Percentiles rank a stretch among this genome's conserved stretches.
These are phyloP conservation scores for Triplophysa rosa DNA, from an alignment of 2,113 vertebrate species.

Conservation along the genomic window DNA sequence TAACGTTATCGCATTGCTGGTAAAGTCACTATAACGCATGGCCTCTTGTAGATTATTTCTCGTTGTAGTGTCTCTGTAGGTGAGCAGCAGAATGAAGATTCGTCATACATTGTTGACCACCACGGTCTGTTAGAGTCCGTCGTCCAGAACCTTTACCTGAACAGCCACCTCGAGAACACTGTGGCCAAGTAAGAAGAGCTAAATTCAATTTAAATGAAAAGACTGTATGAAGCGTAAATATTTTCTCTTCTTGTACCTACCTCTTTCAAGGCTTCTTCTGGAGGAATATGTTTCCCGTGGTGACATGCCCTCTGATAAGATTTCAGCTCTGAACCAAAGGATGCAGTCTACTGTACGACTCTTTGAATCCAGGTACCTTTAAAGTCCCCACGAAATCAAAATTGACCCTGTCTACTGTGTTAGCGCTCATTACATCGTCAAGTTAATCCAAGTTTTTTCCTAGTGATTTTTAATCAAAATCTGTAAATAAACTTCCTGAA, in stretches of 20 bases:
- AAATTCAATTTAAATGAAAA: too few relatives aligned
- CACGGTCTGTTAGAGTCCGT: constrained; percentile 74
- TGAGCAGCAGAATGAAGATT: constrained; percentile 62
- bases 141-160: constrained; percentile 77
- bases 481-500: too few relatives aligned
- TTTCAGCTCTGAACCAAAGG: constrained; percentile 71
- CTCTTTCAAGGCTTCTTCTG: constrained; percentile 72
- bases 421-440: too few relatives aligned
- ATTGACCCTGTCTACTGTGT: too few relatives aligned
- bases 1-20: too few relatives aligned
- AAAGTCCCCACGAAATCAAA: background rate
- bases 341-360: constrained; percentile 85
- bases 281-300: constrained; percentile 79
- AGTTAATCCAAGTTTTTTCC: too few relatives aligned
- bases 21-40: background rate
- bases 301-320: constrained; percentile 60
- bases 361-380: constrained; percentile 86
- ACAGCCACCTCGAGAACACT: constrained; percentile 74
- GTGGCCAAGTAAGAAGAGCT: constrained; percentile 75
- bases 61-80: constrained; percentile 55
- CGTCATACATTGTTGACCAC: constrained; percentile 55
- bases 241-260: too few relatives aligned
- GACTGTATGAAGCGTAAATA: too few relatives aligned
- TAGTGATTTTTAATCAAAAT: too few relatives aligned
- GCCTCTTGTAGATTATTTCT: background rate